phyloP scores from a whole-genome alignment of 2,888 invertebrate genomes.

The Teleiodes luculella region DNA sequence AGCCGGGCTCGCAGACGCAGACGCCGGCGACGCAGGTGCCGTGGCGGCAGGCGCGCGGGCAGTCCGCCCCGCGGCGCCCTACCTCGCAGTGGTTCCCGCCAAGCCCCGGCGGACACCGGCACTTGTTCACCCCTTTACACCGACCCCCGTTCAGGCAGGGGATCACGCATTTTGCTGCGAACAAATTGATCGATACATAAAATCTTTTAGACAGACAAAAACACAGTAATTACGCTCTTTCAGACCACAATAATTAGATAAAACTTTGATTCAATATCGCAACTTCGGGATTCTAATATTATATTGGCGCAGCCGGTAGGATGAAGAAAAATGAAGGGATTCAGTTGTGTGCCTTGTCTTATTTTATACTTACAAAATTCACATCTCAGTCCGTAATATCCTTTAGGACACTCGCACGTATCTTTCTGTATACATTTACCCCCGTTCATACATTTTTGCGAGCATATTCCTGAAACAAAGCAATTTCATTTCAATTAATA shows the following conservation, averaged over 20 bases:
- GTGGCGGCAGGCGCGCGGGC: conserved; percentile 86
- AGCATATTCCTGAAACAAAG: conserved; percentile 86
- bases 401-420: conserved; percentile 93
- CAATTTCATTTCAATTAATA: conserved; percentile 4
- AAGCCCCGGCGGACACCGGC: conserved; percentile 90
- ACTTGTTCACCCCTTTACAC: conserved; percentile 93
- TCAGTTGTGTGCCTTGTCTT: too few species aligned
- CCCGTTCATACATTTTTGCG: conserved; percentile 93
- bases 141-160: conserved; percentile 94
- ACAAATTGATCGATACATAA: too few species aligned
- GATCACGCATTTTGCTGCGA: conserved; percentile 89
- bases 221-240: too few species aligned
- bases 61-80: conserved; percentile 85
- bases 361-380: conserved; percentile 88
- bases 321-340: too few species aligned
- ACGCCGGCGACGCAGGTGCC: conserved; percentile 85
- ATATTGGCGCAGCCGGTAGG: too few species aligned
- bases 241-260: too few species aligned
- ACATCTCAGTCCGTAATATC: conserved; percentile 93
- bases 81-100: conserved; percentile 95
- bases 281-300: too few species aligned
- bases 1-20: conserved; percentile 90
- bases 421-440: conserved; percentile 97
- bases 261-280: too few species aligned
- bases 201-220: too few species aligned